Evolutionary conservation across 2,888 invertebrate genomes (phyloP).

Genomic region (Phengaris arion): DNA sequence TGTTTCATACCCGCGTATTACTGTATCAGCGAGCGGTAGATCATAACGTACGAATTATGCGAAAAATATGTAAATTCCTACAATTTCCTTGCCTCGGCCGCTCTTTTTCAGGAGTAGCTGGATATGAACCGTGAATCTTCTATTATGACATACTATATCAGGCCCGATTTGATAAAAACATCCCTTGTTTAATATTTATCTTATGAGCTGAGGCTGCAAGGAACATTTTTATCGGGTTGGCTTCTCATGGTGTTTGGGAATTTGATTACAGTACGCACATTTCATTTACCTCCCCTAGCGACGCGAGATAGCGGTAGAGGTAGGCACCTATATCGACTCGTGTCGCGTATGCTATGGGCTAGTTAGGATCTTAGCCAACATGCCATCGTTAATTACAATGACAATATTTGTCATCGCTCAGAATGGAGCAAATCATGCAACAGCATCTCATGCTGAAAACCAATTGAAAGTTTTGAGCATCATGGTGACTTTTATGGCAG

Average conservation of each 20-base stretch:
- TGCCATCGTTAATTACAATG: too few relatives aligned
- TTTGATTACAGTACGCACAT: not conserved
- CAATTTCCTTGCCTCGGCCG: slow-evolving; percentile 41
- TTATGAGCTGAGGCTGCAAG: not conserved
- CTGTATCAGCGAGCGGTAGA: slow-evolving; percentile 55
- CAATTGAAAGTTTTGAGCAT: too few relatives aligned
- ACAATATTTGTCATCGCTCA: too few relatives aligned
- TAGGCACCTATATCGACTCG: too few relatives aligned
- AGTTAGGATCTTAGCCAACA: too few relatives aligned
- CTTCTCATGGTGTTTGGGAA: not conserved
- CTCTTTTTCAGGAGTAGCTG: slow-evolving; percentile 22
- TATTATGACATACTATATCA: slow-evolving; percentile 33
- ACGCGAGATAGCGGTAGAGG: not conserved
- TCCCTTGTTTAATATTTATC: slow-evolving; percentile 15
- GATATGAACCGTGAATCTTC: slow-evolving; percentile 19
- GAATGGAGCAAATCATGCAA: too few relatives aligned
- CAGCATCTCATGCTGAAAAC: too few relatives aligned
- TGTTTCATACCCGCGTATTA: slow-evolving; percentile 60
- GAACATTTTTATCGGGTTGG: not conserved
- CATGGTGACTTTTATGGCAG: too few relatives aligned
- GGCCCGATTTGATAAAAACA: slow-evolving; percentile 29
- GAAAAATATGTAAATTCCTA: slow-evolving; percentile 53
- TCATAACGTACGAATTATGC: slow-evolving; percentile 57
- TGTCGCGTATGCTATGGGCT: too few relatives aligned
- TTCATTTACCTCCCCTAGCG: not conserved